These are phyloP conservation scores for Anhinga rufa DNA, from an alignment of 2,113 vertebrate genomes.

Conservation along the genomic window DNA sequence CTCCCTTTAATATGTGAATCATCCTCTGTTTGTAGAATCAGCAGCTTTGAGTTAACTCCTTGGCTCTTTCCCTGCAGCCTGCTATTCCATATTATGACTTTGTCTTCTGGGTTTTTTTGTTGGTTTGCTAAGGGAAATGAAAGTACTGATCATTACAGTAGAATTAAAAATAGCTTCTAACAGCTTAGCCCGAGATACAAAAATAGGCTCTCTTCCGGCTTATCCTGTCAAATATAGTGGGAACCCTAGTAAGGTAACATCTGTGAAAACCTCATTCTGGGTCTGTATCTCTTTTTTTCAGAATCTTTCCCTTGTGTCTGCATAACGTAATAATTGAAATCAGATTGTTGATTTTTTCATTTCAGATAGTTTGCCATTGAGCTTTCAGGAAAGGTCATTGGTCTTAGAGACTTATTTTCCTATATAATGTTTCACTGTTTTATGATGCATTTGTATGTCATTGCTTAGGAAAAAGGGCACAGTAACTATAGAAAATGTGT, in stretches of 20 bases:
- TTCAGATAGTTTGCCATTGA: slow-evolving; percentile 11
- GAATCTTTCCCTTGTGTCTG: slow-evolving; percentile 37
- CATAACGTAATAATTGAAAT: neutral
- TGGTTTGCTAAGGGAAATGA: slow-evolving; percentile 61
- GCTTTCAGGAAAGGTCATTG: slow-evolving; percentile 35
- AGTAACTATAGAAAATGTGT: neutral
- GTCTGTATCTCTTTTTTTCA: neutral
- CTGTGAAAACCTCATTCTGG: slow-evolving; percentile 55
- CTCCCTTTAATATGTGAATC: neutral
- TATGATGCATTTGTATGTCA: neutral
- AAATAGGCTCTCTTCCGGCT: slow-evolving; percentile 60
- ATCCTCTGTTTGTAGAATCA: neutral
- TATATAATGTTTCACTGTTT: neutral
- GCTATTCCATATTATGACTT: slow-evolving; percentile 23
- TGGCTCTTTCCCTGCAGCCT: slow-evolving; percentile 2
- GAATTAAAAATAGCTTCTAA: slow-evolving; percentile 68
- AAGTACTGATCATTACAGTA: slow-evolving; percentile 60
- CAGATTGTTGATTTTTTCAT: neutral
- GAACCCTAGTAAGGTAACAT: slow-evolving; percentile 66
- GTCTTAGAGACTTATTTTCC: neutral
- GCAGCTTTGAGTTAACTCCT: neutral
- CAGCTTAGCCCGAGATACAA: slow-evolving; percentile 47
- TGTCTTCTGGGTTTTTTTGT: slow-evolving; percentile 22
- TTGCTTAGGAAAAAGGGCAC: neutral
- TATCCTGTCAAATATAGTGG: slow-evolving; percentile 59